Base-by-base conservation (phyloP, 2,888 invertebrate species). In the Timema cristinae region DNA sequence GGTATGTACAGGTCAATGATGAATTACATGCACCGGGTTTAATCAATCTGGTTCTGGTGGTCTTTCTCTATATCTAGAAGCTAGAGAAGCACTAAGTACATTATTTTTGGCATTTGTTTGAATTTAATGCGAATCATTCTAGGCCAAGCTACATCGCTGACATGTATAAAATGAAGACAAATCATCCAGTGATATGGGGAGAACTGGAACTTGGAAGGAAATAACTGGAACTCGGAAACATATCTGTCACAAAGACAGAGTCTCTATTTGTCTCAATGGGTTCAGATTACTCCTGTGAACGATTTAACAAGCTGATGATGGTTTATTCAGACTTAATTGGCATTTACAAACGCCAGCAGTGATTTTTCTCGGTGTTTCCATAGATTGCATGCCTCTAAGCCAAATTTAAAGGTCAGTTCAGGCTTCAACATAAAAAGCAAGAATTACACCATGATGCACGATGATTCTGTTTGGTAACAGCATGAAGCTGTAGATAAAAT, bases 151-250 rank as follows among this genome's bases (percentile, higher is more conserved):
- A 56, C 5, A 56, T 56, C n/a, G 9, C 56, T 56, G 56, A 56
- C 56, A 56, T 56, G 56, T 56, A 6, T 11, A 7, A 56, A 56
- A 56, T 56, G 56, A 56, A 56, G n/a, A 56, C 56, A 8, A 56
- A 56, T 6, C 1, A 56, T 56, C 56, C 56, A 2, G 56, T 11
- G 56, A 56, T 1, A 56, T 56, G n/a, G n/a, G 6, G 10, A 6
- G 56, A 56, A 56, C 56, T 32, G 32, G 32, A 32, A 32, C 32
- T 32, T 32, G 32, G 32, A n/a, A n/a, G n/a, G n/a, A n/a, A n/a
- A n/a, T n/a, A 56, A 56, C 56, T 32, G 32, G 32, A 32, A 32
- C 32, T 32, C 4, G 32, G 32, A 56, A 56, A 56, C 56, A 56
- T 56, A 56, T 56, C 56, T 56, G 56, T 56, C n/a, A 7, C 56